These are phyloP conservation scores for Trididemnum nubilum DNA, from an alignment of 23 tunicate species.

Conservation along the genomic window DNA sequence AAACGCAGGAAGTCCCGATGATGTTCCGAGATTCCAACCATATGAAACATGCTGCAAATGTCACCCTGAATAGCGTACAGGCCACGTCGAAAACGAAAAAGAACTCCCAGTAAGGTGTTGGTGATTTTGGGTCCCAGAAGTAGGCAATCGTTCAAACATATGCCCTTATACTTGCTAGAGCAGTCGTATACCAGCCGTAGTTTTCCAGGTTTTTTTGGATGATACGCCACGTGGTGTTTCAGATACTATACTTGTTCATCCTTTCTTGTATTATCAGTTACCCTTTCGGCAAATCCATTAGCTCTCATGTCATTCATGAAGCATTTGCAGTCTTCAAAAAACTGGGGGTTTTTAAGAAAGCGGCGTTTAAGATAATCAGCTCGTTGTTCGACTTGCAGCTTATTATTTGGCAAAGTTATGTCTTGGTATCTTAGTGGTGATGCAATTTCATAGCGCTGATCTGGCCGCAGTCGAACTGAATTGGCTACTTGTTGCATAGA, in stretches of 20 bases:
- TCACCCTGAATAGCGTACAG: too few species aligned
- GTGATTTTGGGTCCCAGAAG: neutral
- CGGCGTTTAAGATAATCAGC: neutral
- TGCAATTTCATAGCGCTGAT: too few species aligned
- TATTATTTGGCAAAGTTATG: neutral
- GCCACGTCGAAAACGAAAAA: neutral
- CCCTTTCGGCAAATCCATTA: neutral
- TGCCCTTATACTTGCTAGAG: too few species aligned
- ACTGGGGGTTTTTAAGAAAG: neutral
- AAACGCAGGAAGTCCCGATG: too few species aligned
- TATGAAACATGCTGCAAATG: neutral
- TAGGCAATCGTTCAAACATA: neutral
- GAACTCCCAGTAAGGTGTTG: neutral
- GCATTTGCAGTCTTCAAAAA: too few species aligned
- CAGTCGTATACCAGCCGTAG: neutral
- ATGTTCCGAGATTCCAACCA: neutral
- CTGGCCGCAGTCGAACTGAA: too few species aligned
- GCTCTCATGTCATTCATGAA: too few species aligned
- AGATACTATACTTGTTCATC: neutral
- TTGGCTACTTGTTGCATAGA: neutral
- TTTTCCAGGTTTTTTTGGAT: neutral
- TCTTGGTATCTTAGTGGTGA: too few species aligned
- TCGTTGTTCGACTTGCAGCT: neutral
- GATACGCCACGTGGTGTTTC: neutral
- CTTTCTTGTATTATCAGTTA: neutral